A percentile compares a stretch with the other conserved stretches of the same genome.
Evolutionary conservation across 2,113 vertebrate genomes (phyloP).

Genomic region (Xiphophorus hellerii): DNA sequence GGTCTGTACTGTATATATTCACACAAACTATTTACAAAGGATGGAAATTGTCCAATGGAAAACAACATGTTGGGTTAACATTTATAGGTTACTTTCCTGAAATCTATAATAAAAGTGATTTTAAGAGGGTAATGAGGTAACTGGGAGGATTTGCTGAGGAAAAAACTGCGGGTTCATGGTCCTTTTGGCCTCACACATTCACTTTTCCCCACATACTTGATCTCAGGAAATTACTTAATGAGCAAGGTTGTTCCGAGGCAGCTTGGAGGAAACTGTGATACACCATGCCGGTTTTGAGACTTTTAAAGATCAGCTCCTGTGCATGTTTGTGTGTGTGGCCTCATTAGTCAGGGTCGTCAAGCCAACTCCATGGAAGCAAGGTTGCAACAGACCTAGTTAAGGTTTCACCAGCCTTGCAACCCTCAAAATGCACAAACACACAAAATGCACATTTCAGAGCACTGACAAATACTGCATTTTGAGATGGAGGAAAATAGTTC

Average conservation of each 20-base stretch:
- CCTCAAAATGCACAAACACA: background rate
- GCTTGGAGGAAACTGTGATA: slow-evolving; percentile 52
- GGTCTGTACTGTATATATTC: background rate
- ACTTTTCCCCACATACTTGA: background rate
- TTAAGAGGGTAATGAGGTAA: slow-evolving; percentile 2
- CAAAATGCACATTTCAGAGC: background rate
- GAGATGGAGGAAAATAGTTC: slow-evolving; percentile 1
- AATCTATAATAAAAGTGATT: background rate
- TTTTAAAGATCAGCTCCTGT: slow-evolving; percentile 20
- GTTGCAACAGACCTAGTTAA: slow-evolving; percentile 43
- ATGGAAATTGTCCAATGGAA: background rate
- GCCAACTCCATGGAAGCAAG: slow-evolving; percentile 20
- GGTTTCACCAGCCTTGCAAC: slow-evolving; percentile 32
- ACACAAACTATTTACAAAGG: background rate
- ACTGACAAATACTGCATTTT: background rate
- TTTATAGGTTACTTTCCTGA: background rate
- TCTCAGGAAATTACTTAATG: slow-evolving; percentile 51
- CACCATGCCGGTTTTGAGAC: slow-evolving; percentile 30
- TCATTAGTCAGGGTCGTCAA: slow-evolving; percentile 58
- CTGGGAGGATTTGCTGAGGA: slow-evolving; percentile 45
- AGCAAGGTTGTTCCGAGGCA: slow-evolving; percentile 51
- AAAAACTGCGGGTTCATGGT: slow-evolving; percentile 39
- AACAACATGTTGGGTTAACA: background rate
- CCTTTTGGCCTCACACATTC: slow-evolving; percentile 35
- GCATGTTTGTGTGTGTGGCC: slow-evolving; percentile 3